Conservation (phyloP, 2,888 invertebrate species). For the Pollenia angustigena region DNA sequence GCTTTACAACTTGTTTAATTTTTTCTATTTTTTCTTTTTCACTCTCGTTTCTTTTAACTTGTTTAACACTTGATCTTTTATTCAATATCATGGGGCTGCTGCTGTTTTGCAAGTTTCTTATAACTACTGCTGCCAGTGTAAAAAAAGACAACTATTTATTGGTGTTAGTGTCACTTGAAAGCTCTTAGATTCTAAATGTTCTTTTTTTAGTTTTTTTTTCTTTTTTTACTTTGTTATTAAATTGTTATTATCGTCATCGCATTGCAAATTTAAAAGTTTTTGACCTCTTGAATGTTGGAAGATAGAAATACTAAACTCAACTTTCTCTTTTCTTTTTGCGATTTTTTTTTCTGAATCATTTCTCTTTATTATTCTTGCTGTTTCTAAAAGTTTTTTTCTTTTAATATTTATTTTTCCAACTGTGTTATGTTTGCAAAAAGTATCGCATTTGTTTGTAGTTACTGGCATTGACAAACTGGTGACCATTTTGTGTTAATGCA, state of each 20-base stretch:
- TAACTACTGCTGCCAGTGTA: background rate
- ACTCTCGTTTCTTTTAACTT: background rate
- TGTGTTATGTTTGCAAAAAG: no score
- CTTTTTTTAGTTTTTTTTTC: background rate
- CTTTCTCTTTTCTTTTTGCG: no score
- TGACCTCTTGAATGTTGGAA: slow-evolving; percentile 35
- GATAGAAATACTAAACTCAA: background rate
- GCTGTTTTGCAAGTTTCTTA: background rate
- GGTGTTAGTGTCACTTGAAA: background rate
- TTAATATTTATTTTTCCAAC: no score
- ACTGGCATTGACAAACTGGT: no score
- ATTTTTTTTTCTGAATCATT: background rate
- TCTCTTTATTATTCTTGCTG: background rate
- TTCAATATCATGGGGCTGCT: background rate
- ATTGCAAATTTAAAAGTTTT: slow-evolving; percentile 56
- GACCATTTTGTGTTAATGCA: no score
- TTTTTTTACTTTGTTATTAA: slow-evolving; percentile 5
- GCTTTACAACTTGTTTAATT: slow-evolving; percentile 1
- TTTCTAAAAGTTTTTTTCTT: background rate
- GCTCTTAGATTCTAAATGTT: slow-evolving; percentile 6
- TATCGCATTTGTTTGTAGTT: no score
- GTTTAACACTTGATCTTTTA: background rate
- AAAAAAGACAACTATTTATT: background rate
- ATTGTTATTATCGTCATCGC: slow-evolving; percentile 43
- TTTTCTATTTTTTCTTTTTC: background rate